phyloP scores from a whole-genome alignment of 1,140 invertebrate genomes.

The Archivesica marissinica region DNA sequence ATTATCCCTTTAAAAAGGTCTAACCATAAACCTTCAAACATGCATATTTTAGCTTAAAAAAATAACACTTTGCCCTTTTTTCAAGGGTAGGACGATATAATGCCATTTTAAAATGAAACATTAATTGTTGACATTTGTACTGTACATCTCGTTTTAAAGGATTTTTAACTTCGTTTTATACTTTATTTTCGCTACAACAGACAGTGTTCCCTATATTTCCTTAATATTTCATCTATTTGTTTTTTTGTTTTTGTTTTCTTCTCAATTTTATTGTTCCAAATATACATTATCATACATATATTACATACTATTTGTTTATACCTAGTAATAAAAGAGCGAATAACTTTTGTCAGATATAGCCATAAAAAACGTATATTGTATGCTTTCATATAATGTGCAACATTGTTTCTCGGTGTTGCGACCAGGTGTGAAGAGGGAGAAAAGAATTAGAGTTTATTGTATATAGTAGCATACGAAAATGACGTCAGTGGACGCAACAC shows the following conservation, averaged over 20 bases:
- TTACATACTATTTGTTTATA: too few species aligned
- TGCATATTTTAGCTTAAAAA: not conserved
- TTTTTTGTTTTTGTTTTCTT: too few species aligned
- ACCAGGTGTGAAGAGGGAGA: conserved; percentile 14
- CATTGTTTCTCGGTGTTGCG: not conserved
- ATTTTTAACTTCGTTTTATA: not conserved
- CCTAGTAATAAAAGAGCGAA: not conserved
- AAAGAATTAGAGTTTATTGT: not conserved
- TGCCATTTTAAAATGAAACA: not conserved
- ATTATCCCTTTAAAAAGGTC: too few species aligned
- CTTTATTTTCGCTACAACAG: not conserved
- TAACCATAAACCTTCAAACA: too few species aligned
- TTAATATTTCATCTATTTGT: conserved; percentile 17
- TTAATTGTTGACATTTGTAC: not conserved
- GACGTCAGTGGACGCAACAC: not conserved
- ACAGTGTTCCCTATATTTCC: not conserved
- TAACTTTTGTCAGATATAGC: conserved; percentile 2
- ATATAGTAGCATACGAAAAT: not conserved
- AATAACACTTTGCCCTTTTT: not conserved
- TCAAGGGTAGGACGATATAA: not conserved
- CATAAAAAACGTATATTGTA: conserved; percentile 4
- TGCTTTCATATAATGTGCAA: not conserved
- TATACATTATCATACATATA: too few species aligned
- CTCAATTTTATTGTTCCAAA: too few species aligned
- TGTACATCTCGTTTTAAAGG: not conserved